These are phyloP conservation scores for Varanus komodoensis DNA, from an alignment of 2,113 vertebrate species.

Conservation along the genomic window DNA sequence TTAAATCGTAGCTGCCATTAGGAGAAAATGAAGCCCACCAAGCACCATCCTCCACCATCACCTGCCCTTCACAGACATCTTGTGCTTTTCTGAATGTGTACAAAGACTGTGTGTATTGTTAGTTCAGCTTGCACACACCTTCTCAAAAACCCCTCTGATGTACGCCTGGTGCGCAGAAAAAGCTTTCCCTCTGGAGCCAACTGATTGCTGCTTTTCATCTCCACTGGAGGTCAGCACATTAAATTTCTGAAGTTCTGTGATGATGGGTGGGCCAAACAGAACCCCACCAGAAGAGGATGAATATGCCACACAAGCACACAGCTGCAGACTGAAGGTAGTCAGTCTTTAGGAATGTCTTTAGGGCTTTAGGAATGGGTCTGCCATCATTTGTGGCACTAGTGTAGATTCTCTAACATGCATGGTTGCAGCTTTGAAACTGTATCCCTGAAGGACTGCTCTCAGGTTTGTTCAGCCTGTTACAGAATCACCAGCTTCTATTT, in stretches of 20 bases:
- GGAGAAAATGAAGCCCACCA: conserved; percentile 25
- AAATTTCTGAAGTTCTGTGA: neutral
- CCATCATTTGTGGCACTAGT: neutral
- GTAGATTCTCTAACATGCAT: neutral
- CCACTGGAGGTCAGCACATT: neutral
- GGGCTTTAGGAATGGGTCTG: no score
- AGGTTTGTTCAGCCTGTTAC: neutral
- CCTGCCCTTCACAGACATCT: conserved; percentile 10
- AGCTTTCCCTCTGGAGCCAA: neutral
- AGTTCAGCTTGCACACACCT: neutral
- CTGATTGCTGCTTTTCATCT: neutral
- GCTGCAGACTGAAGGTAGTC: neutral
- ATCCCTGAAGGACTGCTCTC: neutral
- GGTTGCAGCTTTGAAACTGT: neutral
- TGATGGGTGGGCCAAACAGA: no score
- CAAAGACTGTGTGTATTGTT: neutral
- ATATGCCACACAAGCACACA: neutral
- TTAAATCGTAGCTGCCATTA: conserved; percentile 51
- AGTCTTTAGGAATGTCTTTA: no score
- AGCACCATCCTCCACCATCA: conserved; percentile 8
- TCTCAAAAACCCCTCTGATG: neutral
- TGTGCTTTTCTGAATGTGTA: neutral
- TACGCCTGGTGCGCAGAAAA: no score
- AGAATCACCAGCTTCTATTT: neutral
- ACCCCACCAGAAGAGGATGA: neutral